Evolutionary conservation across 2,888 invertebrate species (phyloP).

Genomic region (Xanthia icteritia): DNA sequence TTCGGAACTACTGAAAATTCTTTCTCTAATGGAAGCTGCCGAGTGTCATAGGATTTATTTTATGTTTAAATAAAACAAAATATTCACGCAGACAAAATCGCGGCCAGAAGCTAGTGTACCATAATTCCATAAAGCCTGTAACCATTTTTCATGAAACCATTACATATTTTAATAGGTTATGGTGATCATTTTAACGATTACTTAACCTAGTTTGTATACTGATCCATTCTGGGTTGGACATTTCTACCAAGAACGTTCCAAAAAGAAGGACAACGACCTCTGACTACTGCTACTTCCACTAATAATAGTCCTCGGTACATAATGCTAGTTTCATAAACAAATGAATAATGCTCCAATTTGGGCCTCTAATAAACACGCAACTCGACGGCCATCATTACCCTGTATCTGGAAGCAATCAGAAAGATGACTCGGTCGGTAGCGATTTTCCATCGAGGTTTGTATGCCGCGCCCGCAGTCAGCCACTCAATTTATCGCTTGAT

Average conservation of each 20-base stretch:
- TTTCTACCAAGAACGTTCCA: not conserved
- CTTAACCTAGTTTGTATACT: slow-evolving; percentile 13
- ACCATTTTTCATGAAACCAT: too few relatives aligned
- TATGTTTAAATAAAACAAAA: not conserved
- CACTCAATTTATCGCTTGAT: slow-evolving; percentile 85
- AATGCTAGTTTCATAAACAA: slow-evolving; percentile 42
- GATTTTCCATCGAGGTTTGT: slow-evolving; percentile 52
- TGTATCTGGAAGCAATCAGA: slow-evolving; percentile 48
- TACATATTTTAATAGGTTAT: not conserved
- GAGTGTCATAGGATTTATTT: not conserved
- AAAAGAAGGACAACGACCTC: slow-evolving; percentile 17
- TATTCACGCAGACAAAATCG: too few relatives aligned
- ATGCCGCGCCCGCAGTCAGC: slow-evolving; percentile 64
- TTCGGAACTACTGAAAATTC: not conserved
- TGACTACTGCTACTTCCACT: slow-evolving; percentile 11
- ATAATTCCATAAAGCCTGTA: not conserved
- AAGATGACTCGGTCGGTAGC: slow-evolving; percentile 37
- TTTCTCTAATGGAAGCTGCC: not conserved
- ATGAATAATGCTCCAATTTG: slow-evolving; percentile 35
- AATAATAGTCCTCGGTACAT: slow-evolving; percentile 40
- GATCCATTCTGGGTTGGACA: not conserved
- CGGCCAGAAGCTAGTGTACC: too few relatives aligned
- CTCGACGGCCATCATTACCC: slow-evolving; percentile 16
- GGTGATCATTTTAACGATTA: not conserved
- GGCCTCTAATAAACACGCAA: slow-evolving; percentile 30